Conservation (phyloP, 1,140 invertebrate genomes). For the Oedothorax gibbosus region DNA sequence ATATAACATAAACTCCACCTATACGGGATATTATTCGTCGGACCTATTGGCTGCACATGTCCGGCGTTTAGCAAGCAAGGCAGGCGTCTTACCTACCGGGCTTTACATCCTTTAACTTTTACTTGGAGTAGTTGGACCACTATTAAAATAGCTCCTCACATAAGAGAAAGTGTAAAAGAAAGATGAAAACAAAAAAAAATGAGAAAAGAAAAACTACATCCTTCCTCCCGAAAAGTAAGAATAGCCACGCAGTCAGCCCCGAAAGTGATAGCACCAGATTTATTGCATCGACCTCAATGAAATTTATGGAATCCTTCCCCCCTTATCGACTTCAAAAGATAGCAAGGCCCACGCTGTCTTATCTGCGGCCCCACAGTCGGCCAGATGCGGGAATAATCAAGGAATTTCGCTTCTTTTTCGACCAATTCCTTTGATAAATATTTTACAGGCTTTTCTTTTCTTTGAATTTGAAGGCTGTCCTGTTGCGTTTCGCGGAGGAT, state of each 20-base stretch:
- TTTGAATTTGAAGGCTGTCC: slow-evolving; percentile 17
- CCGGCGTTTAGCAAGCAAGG: too few relatives aligned
- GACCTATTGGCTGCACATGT: too few relatives aligned
- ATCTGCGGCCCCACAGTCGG: slow-evolving; percentile 49
- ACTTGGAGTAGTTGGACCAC: too few relatives aligned
- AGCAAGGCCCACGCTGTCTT: slow-evolving; percentile 39
- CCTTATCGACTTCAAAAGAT: slow-evolving; percentile 58
- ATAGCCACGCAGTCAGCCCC: slow-evolving; percentile 20
- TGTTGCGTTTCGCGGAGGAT: slow-evolving; percentile 18
- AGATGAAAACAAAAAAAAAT: slow-evolving; percentile 3
- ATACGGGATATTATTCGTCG: too few relatives aligned
- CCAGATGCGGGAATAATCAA: slow-evolving; percentile 54
- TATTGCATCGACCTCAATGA: slow-evolving; percentile 54
- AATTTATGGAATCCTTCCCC: slow-evolving; percentile 45
- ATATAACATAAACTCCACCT: too few relatives aligned
- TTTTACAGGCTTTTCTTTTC: slow-evolving; percentile 48
- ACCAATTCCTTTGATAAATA: slow-evolving; percentile 34
- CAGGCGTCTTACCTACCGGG: too few relatives aligned
- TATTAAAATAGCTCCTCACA: background rate
- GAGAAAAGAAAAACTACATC: background rate
- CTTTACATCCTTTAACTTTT: too few relatives aligned
- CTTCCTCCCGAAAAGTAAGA: background rate
- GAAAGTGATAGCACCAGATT: slow-evolving; percentile 51
- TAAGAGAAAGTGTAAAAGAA: slow-evolving; percentile 37
- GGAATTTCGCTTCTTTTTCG: background rate